Evolutionary conservation across 2,888 invertebrate species (phyloP), one percentile per base, ranked within the genome.

Genomic region (Ormyrus pomaceus): DNA sequence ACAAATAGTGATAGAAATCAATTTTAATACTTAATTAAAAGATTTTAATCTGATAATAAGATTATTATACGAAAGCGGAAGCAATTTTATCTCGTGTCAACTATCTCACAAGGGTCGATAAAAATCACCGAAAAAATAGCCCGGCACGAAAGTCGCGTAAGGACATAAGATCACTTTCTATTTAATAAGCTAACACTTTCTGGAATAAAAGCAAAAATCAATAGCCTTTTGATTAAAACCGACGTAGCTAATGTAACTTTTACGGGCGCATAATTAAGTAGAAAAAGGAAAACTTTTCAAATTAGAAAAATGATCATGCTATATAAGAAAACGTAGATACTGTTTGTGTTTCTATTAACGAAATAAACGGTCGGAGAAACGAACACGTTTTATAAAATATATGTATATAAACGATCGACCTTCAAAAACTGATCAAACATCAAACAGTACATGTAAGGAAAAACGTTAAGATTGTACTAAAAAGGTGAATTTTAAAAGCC

Each of bases 71-170:
- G 0, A 50, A 34, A 46, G 11, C 53, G 58, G 51, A 59, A 66
- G 61, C 45, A 53, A n/a, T 59, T 66, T 68, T 46, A 75, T 75
- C 13, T 75, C n/a, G 45, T 51, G 46, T 61, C 59, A 45, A 55
- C 11, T 64, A 53, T 64, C 13, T 74, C 7, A 45, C 46, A n/a
- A 3, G 6, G n/a, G n/a, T 69, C 55, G 46, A 76, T 46, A 51
- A 59, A 58, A 59, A 58, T 45, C 13, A 58, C 50, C 5, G n/a
- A 34, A 77, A 64, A 77, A 70, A 64, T 70, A 34, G 19, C 56
- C 19, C 59, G 48, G 64, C 61, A 64, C 50, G 48, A 58, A 56
- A 62, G 69, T 70, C 62, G 56, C 64, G 77, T 77, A 64, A 70
- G 8, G 3, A 10, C 4, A 6, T 11, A 45, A 34, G 51, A 56